Percentiles rank a stretch among this genome's conserved stretches.
Evolutionary conservation across 2,888 invertebrate species (phyloP).

Genomic region (Synanthedon formicaeformis): DNA sequence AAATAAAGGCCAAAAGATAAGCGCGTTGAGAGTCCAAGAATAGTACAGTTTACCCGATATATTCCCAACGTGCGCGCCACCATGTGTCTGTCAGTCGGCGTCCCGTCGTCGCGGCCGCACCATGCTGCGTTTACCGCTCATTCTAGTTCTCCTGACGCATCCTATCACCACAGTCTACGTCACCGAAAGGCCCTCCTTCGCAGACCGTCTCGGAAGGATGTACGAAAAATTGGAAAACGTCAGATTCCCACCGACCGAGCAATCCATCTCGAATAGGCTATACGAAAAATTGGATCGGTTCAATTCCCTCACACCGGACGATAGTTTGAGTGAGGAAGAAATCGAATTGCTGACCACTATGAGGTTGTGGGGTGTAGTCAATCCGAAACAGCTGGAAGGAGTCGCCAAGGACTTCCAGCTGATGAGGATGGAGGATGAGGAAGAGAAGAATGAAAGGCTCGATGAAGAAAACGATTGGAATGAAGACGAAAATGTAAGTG

Average conservation of each 20-base stretch:
- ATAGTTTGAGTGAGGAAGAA: slow-evolving; percentile 40
- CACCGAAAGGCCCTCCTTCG: slow-evolving; percentile 39
- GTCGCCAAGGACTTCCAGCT: slow-evolving; percentile 43
- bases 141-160: slow-evolving; percentile 33
- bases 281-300: slow-evolving; percentile 43
- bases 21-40: not conserved
- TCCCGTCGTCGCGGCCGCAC: slow-evolving; percentile 28
- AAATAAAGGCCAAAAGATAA: too few relatives aligned
- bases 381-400: slow-evolving; percentile 37
- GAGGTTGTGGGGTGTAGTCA: slow-evolving; percentile 42
- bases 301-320: slow-evolving; percentile 35
- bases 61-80: slow-evolving; percentile 1
- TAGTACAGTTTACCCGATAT: not conserved
- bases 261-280: slow-evolving; percentile 23
- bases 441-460: slow-evolving; percentile 22
- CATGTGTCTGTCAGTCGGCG: slow-evolving; percentile 10
- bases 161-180: slow-evolving; percentile 39
- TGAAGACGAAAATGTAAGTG: slow-evolving; percentile 32
- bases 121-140: slow-evolving; percentile 39
- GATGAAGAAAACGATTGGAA: slow-evolving; percentile 43
- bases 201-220: slow-evolving; percentile 36
- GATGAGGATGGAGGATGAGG: slow-evolving; percentile 26
- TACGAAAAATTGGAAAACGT: slow-evolving; percentile 48
- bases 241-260: slow-evolving; percentile 21
- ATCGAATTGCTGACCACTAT: slow-evolving; percentile 45